phyloP scores from a whole-genome alignment of 2,888 invertebrate species.

The Xestia ashworthii region DNA sequence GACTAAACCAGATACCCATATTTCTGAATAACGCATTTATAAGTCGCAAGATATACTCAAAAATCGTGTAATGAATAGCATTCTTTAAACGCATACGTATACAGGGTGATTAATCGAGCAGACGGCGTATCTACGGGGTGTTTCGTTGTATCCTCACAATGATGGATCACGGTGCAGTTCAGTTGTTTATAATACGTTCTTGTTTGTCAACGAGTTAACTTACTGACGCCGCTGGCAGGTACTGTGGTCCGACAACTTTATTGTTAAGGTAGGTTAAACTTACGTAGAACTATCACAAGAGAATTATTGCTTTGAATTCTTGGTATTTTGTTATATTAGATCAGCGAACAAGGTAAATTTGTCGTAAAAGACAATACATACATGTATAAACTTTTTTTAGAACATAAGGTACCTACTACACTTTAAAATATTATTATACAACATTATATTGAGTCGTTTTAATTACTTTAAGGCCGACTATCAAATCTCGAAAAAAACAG shows the following conservation, averaged over 20 bases:
- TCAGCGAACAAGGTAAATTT: neutral
- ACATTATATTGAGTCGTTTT: too few relatives aligned
- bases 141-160: constrained; percentile 83
- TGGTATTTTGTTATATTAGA: neutral
- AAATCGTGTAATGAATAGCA: constrained; percentile 61
- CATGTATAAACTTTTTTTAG: neutral
- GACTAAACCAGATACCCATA: neutral
- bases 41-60: neutral
- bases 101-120: constrained; percentile 84
- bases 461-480: too few relatives aligned
- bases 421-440: neutral
- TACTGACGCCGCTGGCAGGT: constrained; percentile 18
- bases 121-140: constrained; percentile 83
- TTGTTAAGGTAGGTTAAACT: neutral
- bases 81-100: constrained; percentile 73
- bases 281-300: neutral
- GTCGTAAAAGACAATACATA: neutral
- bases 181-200: constrained; percentile 54
- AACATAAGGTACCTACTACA: neutral
- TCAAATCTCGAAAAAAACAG: too few relatives aligned
- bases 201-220: constrained; percentile 64
- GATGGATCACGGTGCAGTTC: constrained; percentile 82
- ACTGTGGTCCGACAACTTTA: constrained; percentile 25
- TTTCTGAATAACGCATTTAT: neutral
- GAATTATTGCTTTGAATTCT: neutral